Percentiles rank a stretch among this genome's conserved stretches.
phyloP scores from a whole-genome alignment of 2,113 vertebrate genomes.

The Peromyscus californicus region DNA sequence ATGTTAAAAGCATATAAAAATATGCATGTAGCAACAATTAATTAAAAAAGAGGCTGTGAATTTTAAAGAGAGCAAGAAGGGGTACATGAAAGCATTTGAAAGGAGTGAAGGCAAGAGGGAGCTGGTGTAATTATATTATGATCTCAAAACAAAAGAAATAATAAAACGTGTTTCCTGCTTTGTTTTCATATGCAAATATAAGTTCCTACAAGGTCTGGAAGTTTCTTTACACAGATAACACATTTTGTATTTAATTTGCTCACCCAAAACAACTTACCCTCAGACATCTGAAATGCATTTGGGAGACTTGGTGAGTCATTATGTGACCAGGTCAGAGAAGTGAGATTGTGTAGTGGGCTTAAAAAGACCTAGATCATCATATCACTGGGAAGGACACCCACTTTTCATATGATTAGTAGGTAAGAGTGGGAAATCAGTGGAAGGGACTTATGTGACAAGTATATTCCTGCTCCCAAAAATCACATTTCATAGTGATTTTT shows the following conservation, averaged over 20 bases:
- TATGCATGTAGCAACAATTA: neutral
- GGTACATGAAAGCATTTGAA: neutral
- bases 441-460: neutral
- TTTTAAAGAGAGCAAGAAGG: neutral
- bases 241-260: neutral
- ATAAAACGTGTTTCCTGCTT: neutral
- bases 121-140: neutral
- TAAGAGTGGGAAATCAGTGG: neutral
- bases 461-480: slow-evolving; percentile 67
- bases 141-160: neutral
- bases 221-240: neutral
- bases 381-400: neutral
- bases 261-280: neutral
- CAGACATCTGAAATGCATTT: neutral
- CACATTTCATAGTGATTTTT: slow-evolving; percentile 57
- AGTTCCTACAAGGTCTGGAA: neutral
- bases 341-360: neutral
- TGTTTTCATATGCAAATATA: slow-evolving; percentile 37
- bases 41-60: neutral
- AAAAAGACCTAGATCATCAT: neutral
- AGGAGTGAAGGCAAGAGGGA: neutral
- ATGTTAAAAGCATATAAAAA: neutral
- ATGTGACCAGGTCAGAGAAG: neutral
- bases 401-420: neutral
- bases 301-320: neutral